These are phyloP conservation scores for Drosophila stalkeri DNA, from an alignment of 2,888 invertebrate genomes.

Conservation along the genomic window DNA sequence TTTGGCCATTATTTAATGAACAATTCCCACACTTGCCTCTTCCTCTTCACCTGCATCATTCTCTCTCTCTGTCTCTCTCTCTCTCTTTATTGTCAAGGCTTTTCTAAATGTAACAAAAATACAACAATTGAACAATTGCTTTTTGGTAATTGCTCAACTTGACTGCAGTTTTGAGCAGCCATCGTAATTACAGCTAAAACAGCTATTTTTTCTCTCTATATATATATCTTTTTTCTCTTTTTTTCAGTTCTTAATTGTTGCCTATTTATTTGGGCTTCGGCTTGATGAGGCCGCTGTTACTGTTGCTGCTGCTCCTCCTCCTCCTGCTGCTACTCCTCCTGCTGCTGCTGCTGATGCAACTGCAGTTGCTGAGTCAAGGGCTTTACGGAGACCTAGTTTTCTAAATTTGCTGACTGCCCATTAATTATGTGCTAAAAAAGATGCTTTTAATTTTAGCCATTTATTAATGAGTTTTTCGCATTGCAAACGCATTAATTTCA, in stretches of 20 bases:
- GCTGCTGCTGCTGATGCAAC: not conserved
- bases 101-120: constrained; percentile 23
- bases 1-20: constrained; percentile 2
- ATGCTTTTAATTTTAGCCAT: constrained; percentile 66
- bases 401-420: constrained; percentile 40
- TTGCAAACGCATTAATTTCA: constrained; percentile 62
- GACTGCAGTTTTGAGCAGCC: constrained; percentile 60
- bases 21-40: not conserved
- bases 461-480: constrained; percentile 69
- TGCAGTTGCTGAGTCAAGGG: constrained; percentile 38
- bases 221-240: not conserved
- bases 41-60: not conserved
- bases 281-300: constrained; percentile 4
- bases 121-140: constrained; percentile 55
- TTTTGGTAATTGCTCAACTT: constrained; percentile 62
- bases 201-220: constrained; percentile 7
- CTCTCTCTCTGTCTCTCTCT: not conserved
- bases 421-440: constrained; percentile 57
- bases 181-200: constrained; percentile 51
- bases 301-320: not conserved
- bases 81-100: constrained; percentile 30
- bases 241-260: constrained; percentile 51
- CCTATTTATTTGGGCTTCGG: constrained; percentile 50
- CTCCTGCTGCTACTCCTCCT: not conserved
- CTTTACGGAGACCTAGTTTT: constrained; percentile 45